Base-by-base conservation (phyloP, 2,888 invertebrate species). In the Phalera bucephala region DNA sequence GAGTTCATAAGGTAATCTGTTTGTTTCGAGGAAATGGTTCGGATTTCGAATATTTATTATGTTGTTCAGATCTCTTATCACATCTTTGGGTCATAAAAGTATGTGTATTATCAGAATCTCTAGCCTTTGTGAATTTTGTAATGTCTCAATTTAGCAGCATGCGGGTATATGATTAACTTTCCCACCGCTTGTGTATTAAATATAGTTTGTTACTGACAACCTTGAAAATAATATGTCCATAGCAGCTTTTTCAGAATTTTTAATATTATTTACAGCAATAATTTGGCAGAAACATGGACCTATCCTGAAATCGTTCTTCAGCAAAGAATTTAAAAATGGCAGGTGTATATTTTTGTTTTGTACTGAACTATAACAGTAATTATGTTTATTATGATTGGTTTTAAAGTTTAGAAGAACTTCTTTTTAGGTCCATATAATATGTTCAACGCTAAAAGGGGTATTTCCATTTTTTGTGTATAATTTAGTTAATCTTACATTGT, bases 181-280 rank as follows among this genome's bases (percentile, higher is more conserved):
- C 88, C 87, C 88, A 88, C 88, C 87, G 86, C 85, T 72, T 61
- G 44, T 75, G 71, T 61, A 59, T 75, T 83, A 80, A 69, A 79
- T 82, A 12, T 23, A 19, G 35, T 45, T 36, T 46, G 15, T 60
- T 72, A 56, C 49, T 40, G 59, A 30, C 45, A 56, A 53, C 57
- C 52, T n/a, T n/a, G n/a, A n/a, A n/a, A n/a, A n/a, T n/a, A 54
- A 55, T 58, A 69, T 68, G 54, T 62, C 51, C 49, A 55, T 62
- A 68, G 69, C 71, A 70, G 66, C 54, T 65, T 55, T 39, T 45
- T 49, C 30, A 47, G 32, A 50, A 49, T 27, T 22, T 9, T 3
- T 42, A 22, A n/a, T 27, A 34, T 10, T 32, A 25, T 15, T 9
- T 49, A 8, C 3, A 25, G 22, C 7, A 7, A 26, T 11, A 29